Percentiles rank a stretch among this genome's conserved stretches.
phyloP scores from a whole-genome alignment of 2,888 invertebrate genomes.

The Podotricha telesiphe region DNA sequence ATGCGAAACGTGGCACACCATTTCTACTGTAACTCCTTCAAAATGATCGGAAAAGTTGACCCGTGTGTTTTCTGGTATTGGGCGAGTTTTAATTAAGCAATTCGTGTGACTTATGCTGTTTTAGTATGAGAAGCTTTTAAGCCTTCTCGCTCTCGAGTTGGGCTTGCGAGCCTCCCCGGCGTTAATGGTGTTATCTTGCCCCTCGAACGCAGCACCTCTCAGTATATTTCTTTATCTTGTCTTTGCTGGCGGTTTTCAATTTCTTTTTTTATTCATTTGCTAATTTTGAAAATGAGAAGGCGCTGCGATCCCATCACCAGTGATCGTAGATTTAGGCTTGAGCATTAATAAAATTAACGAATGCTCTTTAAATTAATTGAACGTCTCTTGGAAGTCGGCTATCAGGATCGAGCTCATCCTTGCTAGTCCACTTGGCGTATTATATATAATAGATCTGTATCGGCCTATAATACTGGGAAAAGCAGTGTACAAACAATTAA shows the following conservation, averaged over 20 bases:
- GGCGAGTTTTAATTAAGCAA: slow-evolving; percentile 36
- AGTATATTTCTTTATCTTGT: slow-evolving; percentile 84
- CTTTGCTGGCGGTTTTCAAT: slow-evolving; percentile 76
- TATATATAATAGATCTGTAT: slow-evolving; percentile 41
- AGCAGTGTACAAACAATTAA: not conserved
- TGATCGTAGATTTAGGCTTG: slow-evolving; percentile 78
- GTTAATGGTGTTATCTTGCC: slow-evolving; percentile 83
- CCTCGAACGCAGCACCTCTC: slow-evolving; percentile 82
- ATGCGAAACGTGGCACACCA: slow-evolving; percentile 44
- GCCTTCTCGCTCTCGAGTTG: slow-evolving; percentile 72
- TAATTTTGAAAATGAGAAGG: slow-evolving; percentile 83
- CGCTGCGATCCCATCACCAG: slow-evolving; percentile 73
- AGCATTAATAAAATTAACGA: slow-evolving; percentile 83
- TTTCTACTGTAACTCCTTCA: slow-evolving; percentile 41
- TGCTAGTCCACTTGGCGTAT: slow-evolving; percentile 52
- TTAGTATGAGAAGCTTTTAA: slow-evolving; percentile 46
- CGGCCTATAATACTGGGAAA: slow-evolving; percentile 22
- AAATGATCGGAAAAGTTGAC: slow-evolving; percentile 25
- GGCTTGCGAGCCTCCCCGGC: slow-evolving; percentile 73
- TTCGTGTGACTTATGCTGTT: slow-evolving; percentile 32
- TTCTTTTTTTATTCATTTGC: slow-evolving; percentile 79
- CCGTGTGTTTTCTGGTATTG: slow-evolving; percentile 34
- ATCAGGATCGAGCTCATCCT: slow-evolving; percentile 69
- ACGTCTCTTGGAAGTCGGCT: slow-evolving; percentile 68
- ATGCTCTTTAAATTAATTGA: slow-evolving; percentile 81